Conservation (phyloP, 2,888 invertebrate species). For the Gandaritis pyraliata region DNA sequence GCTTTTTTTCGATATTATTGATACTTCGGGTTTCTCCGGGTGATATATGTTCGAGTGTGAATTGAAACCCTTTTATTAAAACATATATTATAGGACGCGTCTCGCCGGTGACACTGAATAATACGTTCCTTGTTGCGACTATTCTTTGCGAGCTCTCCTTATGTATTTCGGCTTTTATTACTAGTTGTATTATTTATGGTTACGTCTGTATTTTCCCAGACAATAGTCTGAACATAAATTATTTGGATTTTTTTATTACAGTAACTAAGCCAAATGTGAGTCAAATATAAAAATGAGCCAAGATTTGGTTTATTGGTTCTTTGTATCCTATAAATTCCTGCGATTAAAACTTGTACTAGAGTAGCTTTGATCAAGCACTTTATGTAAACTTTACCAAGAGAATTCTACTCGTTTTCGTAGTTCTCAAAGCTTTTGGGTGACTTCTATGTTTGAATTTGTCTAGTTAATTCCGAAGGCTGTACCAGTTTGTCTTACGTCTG, state of each 20-base stretch:
- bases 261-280: too few species aligned
- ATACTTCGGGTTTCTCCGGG: conserved; percentile 73
- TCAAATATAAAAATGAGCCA: too few species aligned
- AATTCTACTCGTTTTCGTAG: conserved; percentile 28
- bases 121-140: conserved; percentile 79
- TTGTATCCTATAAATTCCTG: background rate
- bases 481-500: conserved; percentile 40
- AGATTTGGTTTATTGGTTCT: too few species aligned
- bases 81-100: conserved; percentile 81
- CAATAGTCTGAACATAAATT: conserved; percentile 50
- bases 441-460: conserved; percentile 64
- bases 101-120: conserved; percentile 80
- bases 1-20: conserved; percentile 80
- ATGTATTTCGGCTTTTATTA: conserved; percentile 79
- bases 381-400: conserved; percentile 15
- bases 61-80: conserved; percentile 84
- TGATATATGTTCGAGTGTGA: conserved; percentile 78
- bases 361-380: conserved; percentile 19
- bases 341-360: conserved; percentile 18
- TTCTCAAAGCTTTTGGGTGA: conserved; percentile 41
- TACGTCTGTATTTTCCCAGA: conserved; percentile 54
- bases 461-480: conserved; percentile 63
- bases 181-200: conserved; percentile 69
- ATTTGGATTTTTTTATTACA: conserved; percentile 42
- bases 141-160: conserved; percentile 67